Base-by-base conservation (phyloP, 2,797 vertebrate genomes). In the Rhinophrynus dorsalis region DNA sequence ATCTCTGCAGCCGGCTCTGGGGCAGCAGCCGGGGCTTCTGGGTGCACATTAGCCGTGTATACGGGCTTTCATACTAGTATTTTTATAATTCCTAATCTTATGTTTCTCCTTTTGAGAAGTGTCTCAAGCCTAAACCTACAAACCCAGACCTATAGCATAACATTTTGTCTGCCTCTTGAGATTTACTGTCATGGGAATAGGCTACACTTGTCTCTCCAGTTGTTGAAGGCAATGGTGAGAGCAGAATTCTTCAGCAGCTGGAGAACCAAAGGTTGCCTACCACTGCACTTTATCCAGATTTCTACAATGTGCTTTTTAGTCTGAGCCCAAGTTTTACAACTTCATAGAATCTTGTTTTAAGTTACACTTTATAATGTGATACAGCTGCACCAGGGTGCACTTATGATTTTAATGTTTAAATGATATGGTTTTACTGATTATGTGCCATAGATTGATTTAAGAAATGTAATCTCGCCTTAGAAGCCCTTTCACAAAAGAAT, bases 361-460 rank as follows among this genome's bases (percentile, higher is more conserved):
- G 79, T 86, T 88, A 83, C 79, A 83, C 61, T 38, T 57, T 44
- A 67, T 85, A 88, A 87, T 86, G 77, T 72, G 59, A 81, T 69
- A 77, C 85, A 88, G 83, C 80, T 88, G 83, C 74, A 74, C 67
- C 58, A 79, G 83, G 66, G 82, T 80, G 82, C 66, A 74, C 68
- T 77, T 80, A 79, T 44, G 74, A 82, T 80, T 79, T 81, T 85
- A 83, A 78, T 85, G 82, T 83, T 85, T 85, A 83, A 85, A 84
- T 80, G 79, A 85, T 84, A 84, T 6, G 69, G 77, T 85, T 85
- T 83, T 82, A 81, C 80, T 85, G 82, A 85, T 84, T 85, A 85
- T 68, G 81, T 89, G 81, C 80, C 80, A 76, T 74, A 82, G 84
- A 84, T 85, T 85, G 82, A 85, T 84, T 84, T 85, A 86, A 87